Percentiles rank a stretch among this genome's conserved stretches.
Evolutionary conservation across 2,113 vertebrate genomes (phyloP).

Genomic region (Pagrus major): DNA sequence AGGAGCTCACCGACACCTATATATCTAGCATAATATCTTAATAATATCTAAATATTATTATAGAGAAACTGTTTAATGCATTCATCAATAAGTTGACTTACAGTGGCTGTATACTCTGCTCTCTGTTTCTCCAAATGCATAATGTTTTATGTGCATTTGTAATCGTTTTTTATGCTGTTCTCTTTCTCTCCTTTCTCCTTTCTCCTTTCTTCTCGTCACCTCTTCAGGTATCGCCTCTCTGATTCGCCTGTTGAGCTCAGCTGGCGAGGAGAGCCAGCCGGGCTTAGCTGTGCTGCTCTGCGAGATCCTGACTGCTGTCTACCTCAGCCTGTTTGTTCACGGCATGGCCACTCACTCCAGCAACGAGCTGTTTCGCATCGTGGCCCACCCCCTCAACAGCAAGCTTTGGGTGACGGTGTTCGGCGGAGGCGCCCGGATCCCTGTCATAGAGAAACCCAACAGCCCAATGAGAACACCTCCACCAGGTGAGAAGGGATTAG

Average conservation of each 20-base stretch:
- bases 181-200: neutral
- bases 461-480: slow-evolving; percentile 79
- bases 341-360: slow-evolving; percentile 97
- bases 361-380: slow-evolving; percentile 92
- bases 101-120: neutral
- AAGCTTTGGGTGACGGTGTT: slow-evolving; percentile 96
- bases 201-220: neutral
- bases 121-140: neutral
- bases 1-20: no score
- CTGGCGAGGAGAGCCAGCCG: slow-evolving; percentile 94
- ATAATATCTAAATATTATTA: no score
- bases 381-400: slow-evolving; percentile 93
- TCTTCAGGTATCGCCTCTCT: slow-evolving; percentile 88
- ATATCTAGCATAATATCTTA: no score
- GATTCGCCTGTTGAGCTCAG: slow-evolving; percentile 88
- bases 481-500: slow-evolving; percentile 82
- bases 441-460: slow-evolving; percentile 79
- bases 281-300: slow-evolving; percentile 93
- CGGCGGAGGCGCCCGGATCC: slow-evolving; percentile 89
- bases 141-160: no score
- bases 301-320: slow-evolving; percentile 95
- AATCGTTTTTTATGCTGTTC: no score
- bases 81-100: neutral
- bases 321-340: slow-evolving; percentile 95
- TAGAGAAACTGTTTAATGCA: no score